Conservation (phyloP, 30 jellyfish, hydroid and myxozoan species). For the Rhopilema esculentum region DNA sequence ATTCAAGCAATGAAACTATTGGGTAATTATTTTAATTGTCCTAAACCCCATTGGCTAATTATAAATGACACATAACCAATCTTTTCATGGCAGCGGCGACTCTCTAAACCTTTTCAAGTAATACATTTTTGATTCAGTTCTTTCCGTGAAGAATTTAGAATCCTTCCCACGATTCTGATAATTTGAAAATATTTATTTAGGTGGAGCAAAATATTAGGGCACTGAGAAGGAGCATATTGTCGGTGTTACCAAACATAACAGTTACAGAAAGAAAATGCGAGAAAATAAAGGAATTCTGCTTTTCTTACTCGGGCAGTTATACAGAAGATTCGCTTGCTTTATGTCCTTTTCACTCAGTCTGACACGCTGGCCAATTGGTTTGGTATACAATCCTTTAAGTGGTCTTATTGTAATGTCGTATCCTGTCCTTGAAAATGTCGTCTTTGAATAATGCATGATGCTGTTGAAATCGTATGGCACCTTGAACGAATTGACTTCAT, state of each 20-base stretch:
- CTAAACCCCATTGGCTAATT: too few relatives aligned
- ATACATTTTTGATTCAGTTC: too few relatives aligned
- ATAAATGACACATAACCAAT: too few relatives aligned
- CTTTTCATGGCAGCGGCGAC: too few relatives aligned
- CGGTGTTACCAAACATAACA: not conserved
- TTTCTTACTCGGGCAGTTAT: constrained; percentile 57
- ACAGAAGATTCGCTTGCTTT: constrained; percentile 65
- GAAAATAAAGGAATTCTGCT: not conserved
- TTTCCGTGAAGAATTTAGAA: too few relatives aligned
- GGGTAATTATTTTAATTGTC: too few relatives aligned
- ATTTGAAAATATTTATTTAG: too few relatives aligned
- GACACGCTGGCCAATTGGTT: constrained; percentile 67
- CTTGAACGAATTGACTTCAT: constrained; percentile 60
- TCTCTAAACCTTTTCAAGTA: too few relatives aligned
- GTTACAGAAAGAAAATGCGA: not conserved
- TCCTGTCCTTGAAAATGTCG: constrained; percentile 69
- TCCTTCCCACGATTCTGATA: too few relatives aligned
- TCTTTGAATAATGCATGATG: constrained; percentile 73
- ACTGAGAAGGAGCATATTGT: too few relatives aligned
- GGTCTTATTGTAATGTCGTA: constrained; percentile 64
- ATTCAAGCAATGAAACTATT: too few relatives aligned
- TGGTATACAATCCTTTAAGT: constrained; percentile 21
- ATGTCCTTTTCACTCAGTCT: constrained; percentile 63
- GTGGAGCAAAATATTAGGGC: too few relatives aligned
- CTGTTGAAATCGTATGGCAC: constrained; percentile 71